Base-by-base conservation (phyloP, 2,797 vertebrate species). In the Hypotaenidia philippensis region DNA sequence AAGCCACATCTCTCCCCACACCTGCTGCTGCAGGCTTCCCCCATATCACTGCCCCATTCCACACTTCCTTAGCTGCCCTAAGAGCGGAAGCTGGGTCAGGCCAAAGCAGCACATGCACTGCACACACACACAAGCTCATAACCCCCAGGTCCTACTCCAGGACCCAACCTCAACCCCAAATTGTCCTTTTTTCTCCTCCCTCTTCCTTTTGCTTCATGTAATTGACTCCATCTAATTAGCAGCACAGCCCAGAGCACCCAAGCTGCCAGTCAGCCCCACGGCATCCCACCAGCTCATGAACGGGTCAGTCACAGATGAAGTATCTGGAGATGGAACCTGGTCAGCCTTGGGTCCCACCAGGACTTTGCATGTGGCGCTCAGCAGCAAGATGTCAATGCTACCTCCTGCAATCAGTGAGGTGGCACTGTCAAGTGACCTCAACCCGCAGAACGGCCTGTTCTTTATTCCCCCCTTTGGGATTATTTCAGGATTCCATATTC, bases 41-140 rank as follows among this genome's bases (percentile, higher is more conserved):
- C 34, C 21, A 0, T 3, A 23, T 13, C 13, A 0, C 61, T 4
- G 0, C 13, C 50, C 71, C 10, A 3, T 21, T 41, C 63, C 40
- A 22, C 78, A 5, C 34, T 36, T 23, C 20, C 34, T 36, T 27
- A 23, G 40, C 55, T 63, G 49, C 63, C 5, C 0, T 8, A 26
- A 75, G 6, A 9, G 32, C 27, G 70, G 31, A 55, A 63, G 21
- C 34, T 17, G 40, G 11, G 21, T n/a, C 26, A 36, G 18, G 13
- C 26, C 41, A 56, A 55, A 66, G 72, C 27, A 19, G 3, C n/a
- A 13, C 1, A 5, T 49, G 34, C 36, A 10, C 3, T 21, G 64
- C n/a, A 12, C 31, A 13, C 40, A 21, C 66, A 8, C 55, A 25
- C 1, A 50, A 38, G 41, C n/a, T 69, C 10, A 0, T 25, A 63